Conservation (phyloP, 2,113 vertebrate species). For the Nothobranchius furzeri region DNA sequence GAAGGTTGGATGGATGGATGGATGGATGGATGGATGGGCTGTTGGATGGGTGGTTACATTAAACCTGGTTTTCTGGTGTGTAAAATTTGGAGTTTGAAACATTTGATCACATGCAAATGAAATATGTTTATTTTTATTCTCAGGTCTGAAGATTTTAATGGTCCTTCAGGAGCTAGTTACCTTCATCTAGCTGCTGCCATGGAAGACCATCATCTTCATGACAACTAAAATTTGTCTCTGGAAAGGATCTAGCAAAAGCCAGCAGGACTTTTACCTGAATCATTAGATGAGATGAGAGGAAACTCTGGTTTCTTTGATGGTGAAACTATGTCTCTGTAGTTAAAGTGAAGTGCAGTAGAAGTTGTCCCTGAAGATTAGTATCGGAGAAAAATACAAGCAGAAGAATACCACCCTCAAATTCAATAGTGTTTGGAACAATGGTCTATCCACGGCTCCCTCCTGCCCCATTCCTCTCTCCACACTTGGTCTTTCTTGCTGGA, state of each 20-base stretch:
- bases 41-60: too few relatives aligned
- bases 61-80: too few relatives aligned
- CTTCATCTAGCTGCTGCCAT: slow-evolving; percentile 8
- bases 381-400: slow-evolving; percentile 1
- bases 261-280: neutral
- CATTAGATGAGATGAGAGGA: neutral
- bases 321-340: slow-evolving; percentile 13
- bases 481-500: slow-evolving; percentile 19
- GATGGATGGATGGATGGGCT: too few relatives aligned
- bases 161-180: slow-evolving; percentile 6
- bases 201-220: slow-evolving; percentile 1
- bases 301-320: neutral
- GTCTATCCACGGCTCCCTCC: neutral
- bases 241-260: neutral
- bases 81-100: neutral
- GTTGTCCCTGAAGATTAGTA: slow-evolving; percentile 5
- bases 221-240: neutral
- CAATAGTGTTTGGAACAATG: slow-evolving; percentile 38
- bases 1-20: too few relatives aligned
- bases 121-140: neutral
- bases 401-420: neutral
- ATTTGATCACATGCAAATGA: neutral
- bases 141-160: slow-evolving; percentile 25
- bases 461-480: neutral
- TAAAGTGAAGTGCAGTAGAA: slow-evolving; percentile 10